Conservation (phyloP, 1,140 invertebrate genomes). For the Holcopasites calliopsidis region DNA sequence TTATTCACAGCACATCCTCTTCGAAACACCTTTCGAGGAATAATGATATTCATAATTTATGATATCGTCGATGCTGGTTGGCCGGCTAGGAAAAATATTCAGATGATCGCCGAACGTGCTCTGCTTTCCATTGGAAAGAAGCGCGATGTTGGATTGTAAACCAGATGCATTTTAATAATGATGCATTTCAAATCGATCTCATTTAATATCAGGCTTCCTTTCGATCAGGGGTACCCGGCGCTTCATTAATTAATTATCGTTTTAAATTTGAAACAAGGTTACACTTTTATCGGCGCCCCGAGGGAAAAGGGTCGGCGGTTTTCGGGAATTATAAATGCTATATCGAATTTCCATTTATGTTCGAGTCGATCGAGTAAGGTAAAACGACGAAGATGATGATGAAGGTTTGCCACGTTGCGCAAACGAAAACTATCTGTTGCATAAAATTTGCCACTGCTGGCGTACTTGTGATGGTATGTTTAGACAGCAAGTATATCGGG, state of each 20-base stretch:
- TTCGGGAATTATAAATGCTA: not conserved
- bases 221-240: not conserved
- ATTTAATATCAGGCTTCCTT: too few species aligned
- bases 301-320: too few species aligned
- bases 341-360: slow-evolving; percentile 27
- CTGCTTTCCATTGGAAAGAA: not conserved
- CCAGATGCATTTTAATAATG: not conserved
- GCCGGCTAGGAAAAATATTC: slow-evolving; percentile 5
- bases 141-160: not conserved
- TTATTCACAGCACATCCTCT: slow-evolving; percentile 10
- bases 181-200: too few species aligned
- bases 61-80: not conserved
- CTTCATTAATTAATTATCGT: not conserved
- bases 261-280: not conserved
- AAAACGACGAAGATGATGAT: not conserved
- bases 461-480: not conserved
- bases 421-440: slow-evolving; percentile 32
- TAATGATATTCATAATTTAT: slow-evolving; percentile 38
- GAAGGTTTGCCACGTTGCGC: too few species aligned
- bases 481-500: not conserved
- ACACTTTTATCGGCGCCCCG: not conserved
- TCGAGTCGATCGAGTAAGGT: not conserved
- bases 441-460: not conserved
- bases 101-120: not conserved
- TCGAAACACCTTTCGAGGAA: not conserved